Evolutionary conservation across 2,888 invertebrate species (phyloP).

Genomic region (Mythimna impura): DNA sequence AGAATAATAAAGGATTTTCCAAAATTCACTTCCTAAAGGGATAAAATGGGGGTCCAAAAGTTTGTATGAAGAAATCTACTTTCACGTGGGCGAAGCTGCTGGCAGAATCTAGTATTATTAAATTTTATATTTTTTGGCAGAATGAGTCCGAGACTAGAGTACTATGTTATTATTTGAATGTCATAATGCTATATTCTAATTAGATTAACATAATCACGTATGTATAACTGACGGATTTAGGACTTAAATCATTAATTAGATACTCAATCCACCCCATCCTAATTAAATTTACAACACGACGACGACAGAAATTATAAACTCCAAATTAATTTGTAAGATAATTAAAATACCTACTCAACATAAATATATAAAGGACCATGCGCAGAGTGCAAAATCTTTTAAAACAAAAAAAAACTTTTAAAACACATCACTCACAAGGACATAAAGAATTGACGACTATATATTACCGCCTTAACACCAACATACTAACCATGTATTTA

Average conservation of each 20-base stretch:
- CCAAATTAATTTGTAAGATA: not conserved
- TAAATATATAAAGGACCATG: not conserved
- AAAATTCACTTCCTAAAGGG: too few species aligned
- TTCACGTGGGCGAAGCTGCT: too few species aligned
- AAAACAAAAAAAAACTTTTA: not conserved
- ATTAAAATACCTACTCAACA: not conserved
- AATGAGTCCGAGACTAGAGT: too few species aligned
- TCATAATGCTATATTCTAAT: too few species aligned
- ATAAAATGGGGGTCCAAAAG: too few species aligned
- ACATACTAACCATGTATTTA: conserved; percentile 48
- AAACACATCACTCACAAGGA: conserved; percentile 21
- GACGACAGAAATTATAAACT: not conserved
- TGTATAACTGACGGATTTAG: not conserved
- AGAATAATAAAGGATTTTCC: too few species aligned
- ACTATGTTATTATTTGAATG: too few species aligned
- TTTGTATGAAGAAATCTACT: too few species aligned
- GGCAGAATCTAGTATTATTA: too few species aligned
- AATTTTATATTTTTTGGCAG: too few species aligned
- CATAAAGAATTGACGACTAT: conserved; percentile 53
- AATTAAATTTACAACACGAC: not conserved
- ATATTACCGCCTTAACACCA: conserved; percentile 33
- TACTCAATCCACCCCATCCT: not conserved
- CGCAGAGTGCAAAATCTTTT: not conserved
- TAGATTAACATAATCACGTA: not conserved
- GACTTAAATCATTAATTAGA: not conserved